Base-by-base conservation (phyloP, 2,113 vertebrate genomes). In the Salvelinus sp. region DNA sequence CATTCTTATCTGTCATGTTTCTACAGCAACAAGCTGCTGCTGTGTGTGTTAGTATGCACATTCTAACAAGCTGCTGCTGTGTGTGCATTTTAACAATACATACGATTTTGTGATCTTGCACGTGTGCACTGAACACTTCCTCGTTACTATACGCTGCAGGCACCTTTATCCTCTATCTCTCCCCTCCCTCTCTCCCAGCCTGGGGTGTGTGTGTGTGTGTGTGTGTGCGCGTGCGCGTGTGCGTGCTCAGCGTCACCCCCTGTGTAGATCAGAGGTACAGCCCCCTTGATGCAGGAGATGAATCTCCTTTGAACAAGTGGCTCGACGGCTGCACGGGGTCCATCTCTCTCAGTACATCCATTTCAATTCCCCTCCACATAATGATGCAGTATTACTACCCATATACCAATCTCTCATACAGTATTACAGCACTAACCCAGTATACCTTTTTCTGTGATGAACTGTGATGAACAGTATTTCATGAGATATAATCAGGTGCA, bases 401-500 rank as follows among this genome's bases (percentile, higher is more conserved):
- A 10, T 79, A 66, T 30, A 27, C 16, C 25, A 47, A 18, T 71
- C 75, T 69, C 69, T 81, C 79, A 18, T 44, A 70, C n/a, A 13
- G 27, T 47, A 58, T 60, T 18, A 70, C 66, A 18, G 50, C 13
- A 54, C 50, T 18, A 54, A 54, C 14, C 50, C 50, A 54, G 50
- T 66, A 62, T 14, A 33, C 16, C 4, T 67, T 30, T 67, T 30
- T 16, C 27, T 28, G 3, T 18, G 48, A n/a, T 25, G 28, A 10
- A n/a, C 27, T 48, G 12, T 16, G 48, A n/a, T 25, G 13, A 10
- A n/a, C 27, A 14, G 12, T 10, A n/a, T 38, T 44, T 18, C 48
- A 18, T 14, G 9, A 74, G 76, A 79, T 80, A 74, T 82, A 78
- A 88, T 77, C 73, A 80, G 79, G 63, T 78, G 82, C 79, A 72